Base-by-base conservation (phyloP, 2,113 vertebrate genomes). In the Porphyrio hochstetteri region DNA sequence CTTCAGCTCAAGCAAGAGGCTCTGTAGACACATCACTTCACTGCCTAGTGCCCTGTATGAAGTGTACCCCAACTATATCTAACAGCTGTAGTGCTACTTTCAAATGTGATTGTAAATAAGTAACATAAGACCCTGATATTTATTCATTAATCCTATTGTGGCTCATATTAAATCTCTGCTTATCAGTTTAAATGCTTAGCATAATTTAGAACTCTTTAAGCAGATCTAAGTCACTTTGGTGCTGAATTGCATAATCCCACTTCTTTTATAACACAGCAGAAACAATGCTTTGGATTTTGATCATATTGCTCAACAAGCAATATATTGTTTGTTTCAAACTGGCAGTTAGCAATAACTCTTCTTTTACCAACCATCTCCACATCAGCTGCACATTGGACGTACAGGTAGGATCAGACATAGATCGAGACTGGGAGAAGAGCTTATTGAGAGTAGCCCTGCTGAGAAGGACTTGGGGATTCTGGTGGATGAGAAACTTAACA, bases 201-300 rank as follows among this genome's bases (percentile, higher is more conserved):
- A 75, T 95, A 93, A 92, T 90, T 95, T 93, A 82, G 82, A 93
- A 86, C 44, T 52, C 80, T 85, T 90, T 82, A 93, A 95, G 92
- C 71, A 92, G 81, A 92, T 81, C 59, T 91, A 83, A 93, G 48
- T 71, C n/a, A 70, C 57, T 81, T 78, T 75, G 40, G n/a, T 40
- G 36, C 42, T 50, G 69, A 91, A 65, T 74, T 95, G 35, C 38
- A 65, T 75, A 90, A 94, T 74, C 77, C 90, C 88, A 50, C 67
- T 28, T 95, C 33, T 96, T 83, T 93, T 97, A 77, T 67, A 96
- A 83, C 28, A 84, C 21, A 90, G 80, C 63, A 67, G 72, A 95
- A 96, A 90, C 38, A 95, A 24, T 95, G 57, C 36, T 92, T 80
- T 96, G 91, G 63, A 86, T 94, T 92, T 96, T 91, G 74, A 93